phyloP scores from a whole-genome alignment of 2,797 vertebrate species.

The Triplophysa bombifrons region DNA sequence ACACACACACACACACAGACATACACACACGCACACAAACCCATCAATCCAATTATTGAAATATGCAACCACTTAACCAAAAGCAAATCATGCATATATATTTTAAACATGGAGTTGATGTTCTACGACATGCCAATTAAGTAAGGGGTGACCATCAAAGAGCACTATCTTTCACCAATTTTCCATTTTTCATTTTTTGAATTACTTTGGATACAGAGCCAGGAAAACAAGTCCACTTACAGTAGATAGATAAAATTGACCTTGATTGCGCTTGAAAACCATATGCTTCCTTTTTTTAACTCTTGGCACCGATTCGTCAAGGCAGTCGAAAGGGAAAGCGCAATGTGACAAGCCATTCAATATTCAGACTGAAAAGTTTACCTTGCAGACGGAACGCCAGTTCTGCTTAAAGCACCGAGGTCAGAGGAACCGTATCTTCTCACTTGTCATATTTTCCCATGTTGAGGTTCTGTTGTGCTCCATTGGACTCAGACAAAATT shows the following conservation, averaged over 20 bases:
- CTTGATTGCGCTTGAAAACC: background rate
- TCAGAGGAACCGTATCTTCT: conserved; percentile 63
- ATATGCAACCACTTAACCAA: conserved; percentile 29
- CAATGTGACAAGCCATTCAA: conserved; percentile 23
- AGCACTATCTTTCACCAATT: background rate
- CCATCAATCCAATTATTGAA: conserved; percentile 33
- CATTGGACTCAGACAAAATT: conserved; percentile 56
- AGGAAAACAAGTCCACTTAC: background rate
- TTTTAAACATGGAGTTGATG: background rate
- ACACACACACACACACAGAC: conserved; percentile 20
- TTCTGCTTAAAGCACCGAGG: conserved; percentile 61
- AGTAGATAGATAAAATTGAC: conserved; percentile 2
- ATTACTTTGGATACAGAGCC: background rate
- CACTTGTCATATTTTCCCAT: conserved; percentile 65
- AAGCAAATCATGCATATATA: background rate
- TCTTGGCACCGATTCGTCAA: background rate
- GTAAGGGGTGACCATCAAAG: background rate
- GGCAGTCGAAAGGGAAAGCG: conserved; percentile 1
- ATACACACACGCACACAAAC: conserved; percentile 12
- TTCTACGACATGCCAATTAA: background rate
- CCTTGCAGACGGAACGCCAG: conserved; percentile 66
- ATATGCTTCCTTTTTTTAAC: background rate
- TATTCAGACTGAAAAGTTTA: conserved; percentile 62
- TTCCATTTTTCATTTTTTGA: background rate
- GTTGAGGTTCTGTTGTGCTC: conserved; percentile 56